A percentile compares a stretch with the other conserved stretches of the same genome.
phyloP scores from a whole-genome alignment of 2,113 vertebrate genomes.

The Podiceps cristatus region DNA sequence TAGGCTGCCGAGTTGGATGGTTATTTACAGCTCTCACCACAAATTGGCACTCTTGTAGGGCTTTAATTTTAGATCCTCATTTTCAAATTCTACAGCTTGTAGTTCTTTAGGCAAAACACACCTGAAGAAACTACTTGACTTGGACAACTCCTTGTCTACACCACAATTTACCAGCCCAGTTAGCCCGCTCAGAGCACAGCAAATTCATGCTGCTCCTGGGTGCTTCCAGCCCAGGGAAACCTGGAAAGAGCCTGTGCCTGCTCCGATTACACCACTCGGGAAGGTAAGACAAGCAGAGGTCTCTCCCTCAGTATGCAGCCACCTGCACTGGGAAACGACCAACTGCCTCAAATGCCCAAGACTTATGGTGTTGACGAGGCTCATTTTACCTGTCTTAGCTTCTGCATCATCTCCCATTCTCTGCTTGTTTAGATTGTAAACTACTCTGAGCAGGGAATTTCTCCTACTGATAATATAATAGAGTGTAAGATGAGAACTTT shows the following conservation, averaged over 20 bases:
- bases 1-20: not conserved
- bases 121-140: not conserved
- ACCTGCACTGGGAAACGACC: not conserved
- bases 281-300: not conserved
- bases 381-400: not conserved
- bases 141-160: not conserved
- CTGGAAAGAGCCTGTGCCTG: not conserved
- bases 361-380: not conserved
- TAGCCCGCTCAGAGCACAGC: not conserved
- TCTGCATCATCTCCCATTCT: not conserved
- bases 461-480: not conserved
- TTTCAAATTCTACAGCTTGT: not conserved
- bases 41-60: not conserved
- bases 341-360: not conserved
- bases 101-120: not conserved
- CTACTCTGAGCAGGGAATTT: not conserved
- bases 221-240: not conserved
- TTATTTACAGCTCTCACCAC: not conserved
- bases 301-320: not conserved
- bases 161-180: not conserved
- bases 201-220: not conserved
- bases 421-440: not conserved
- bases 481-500: not conserved
- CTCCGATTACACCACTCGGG: not conserved
- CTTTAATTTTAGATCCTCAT: not conserved